phyloP scores from a whole-genome alignment of 1,140 invertebrate genomes.

The Antheraea mylitta region DNA sequence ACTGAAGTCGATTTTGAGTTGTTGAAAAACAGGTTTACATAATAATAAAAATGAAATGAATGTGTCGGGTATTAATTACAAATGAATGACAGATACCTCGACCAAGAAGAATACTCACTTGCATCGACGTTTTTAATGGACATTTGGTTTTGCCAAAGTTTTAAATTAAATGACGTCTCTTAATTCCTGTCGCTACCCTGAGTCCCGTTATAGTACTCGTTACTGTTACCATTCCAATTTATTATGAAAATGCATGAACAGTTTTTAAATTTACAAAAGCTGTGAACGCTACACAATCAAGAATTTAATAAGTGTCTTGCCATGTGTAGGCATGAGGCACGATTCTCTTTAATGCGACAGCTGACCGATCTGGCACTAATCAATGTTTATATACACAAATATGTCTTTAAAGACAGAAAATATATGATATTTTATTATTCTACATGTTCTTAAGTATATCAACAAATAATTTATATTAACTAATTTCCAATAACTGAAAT shows the following conservation, averaged over 20 bases:
- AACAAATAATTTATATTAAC: too few relatives aligned
- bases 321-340: slow-evolving; percentile 14
- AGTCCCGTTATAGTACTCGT: slow-evolving; percentile 59
- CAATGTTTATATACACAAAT: background rate
- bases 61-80: slow-evolving; percentile 46
- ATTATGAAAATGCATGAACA: slow-evolving; percentile 44
- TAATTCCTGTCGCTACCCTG: slow-evolving; percentile 40
- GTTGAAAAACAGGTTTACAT: too few relatives aligned
- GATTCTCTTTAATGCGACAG: slow-evolving; percentile 14
- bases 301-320: slow-evolving; percentile 19
- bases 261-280: slow-evolving; percentile 31
- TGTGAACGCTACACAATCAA: slow-evolving; percentile 18
- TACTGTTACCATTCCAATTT: slow-evolving; percentile 48
- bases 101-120: slow-evolving; percentile 40
- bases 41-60: slow-evolving; percentile 11
- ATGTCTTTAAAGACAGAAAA: too few relatives aligned
- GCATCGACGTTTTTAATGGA: slow-evolving; percentile 64
- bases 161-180: slow-evolving; percentile 45
- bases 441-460: too few relatives aligned
- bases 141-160: slow-evolving; percentile 54
- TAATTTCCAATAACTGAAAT: too few relatives aligned
- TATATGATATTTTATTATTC: too few relatives aligned
- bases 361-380: slow-evolving; percentile 15
- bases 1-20: background rate
- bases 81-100: slow-evolving; percentile 17